Conservation (phyloP, 2,113 vertebrate genomes). For the Bucco capensis region DNA sequence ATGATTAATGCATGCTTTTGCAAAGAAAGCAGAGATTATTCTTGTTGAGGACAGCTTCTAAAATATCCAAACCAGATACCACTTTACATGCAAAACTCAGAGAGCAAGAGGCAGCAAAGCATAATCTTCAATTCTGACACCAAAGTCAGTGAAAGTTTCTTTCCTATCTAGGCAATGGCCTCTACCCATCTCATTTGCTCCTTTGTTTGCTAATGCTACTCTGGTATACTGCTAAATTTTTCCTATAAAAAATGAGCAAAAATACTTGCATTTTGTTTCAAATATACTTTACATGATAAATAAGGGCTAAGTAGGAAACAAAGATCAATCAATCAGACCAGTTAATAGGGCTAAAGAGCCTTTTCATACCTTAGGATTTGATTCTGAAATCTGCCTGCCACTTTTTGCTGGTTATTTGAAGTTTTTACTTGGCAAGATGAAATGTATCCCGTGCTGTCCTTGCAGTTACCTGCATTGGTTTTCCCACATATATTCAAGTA, state of each 20-base stretch:
- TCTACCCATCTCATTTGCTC: neutral
- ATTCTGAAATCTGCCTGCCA: slow-evolving; percentile 82
- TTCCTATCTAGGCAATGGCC: neutral
- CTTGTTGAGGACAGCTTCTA: neutral
- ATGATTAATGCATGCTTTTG: neutral
- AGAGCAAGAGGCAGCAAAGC: neutral
- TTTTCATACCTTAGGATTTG: slow-evolving; percentile 86
- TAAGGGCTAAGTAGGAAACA: neutral
- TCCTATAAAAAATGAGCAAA: neutral
- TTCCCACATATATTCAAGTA: slow-evolving; percentile 86
- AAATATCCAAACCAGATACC: neutral
- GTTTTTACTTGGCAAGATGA: slow-evolving; percentile 86
- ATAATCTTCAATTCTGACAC: neutral
- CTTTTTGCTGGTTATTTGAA: slow-evolving; percentile 39
- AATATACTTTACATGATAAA: neutral
- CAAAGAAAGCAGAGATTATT: neutral
- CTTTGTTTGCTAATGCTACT: neutral
- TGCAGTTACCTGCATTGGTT: slow-evolving; percentile 53
- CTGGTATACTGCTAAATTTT: neutral
- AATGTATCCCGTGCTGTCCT: neutral
- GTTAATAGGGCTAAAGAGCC: neutral
- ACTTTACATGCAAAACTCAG: neutral
- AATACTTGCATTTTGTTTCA: neutral
- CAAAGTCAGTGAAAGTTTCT: neutral
- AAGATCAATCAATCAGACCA: neutral